A percentile compares a stretch with the other conserved stretches of the same genome.
These are phyloP conservation scores for Diploscapter pachys DNA, from an alignment of 1,140 invertebrate genomes.

Conservation along the genomic window DNA sequence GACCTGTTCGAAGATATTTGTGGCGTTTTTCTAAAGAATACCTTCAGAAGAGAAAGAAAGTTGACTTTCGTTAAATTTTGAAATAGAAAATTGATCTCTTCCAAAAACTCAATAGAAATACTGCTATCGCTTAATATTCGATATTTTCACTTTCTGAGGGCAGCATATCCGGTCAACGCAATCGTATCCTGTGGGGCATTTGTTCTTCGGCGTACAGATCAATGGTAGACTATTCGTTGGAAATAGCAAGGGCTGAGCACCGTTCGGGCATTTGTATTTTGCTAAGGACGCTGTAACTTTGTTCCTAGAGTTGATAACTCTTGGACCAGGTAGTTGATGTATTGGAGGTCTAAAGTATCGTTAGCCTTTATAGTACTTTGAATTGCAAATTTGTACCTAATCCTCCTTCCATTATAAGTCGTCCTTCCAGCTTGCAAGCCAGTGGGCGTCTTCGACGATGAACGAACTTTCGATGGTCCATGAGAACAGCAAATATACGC, in stretches of 20 bases:
- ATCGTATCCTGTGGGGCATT: constrained; percentile 40
- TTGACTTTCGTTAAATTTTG: too few relatives aligned
- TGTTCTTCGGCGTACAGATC: constrained; percentile 30
- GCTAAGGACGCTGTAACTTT: not conserved
- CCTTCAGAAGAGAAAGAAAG: too few relatives aligned
- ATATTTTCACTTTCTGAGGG: constrained; percentile 7
- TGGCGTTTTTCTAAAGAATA: too few relatives aligned
- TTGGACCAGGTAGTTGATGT: constrained; percentile 13
- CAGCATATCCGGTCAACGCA: constrained; percentile 43
- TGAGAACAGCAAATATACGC: constrained; percentile 46
- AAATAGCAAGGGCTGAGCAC: constrained; percentile 40
- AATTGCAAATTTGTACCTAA: too few relatives aligned
- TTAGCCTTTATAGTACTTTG: not conserved
- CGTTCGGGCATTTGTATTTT: constrained; percentile 42
- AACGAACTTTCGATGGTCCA: not conserved
- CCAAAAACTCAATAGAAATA: too few relatives aligned
- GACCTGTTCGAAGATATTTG: too few relatives aligned
- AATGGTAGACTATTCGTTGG: constrained; percentile 44
- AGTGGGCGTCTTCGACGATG: not conserved
- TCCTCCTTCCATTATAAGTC: too few relatives aligned
- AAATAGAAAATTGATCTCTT: too few relatives aligned
- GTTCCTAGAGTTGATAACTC: not conserved
- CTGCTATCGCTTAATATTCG: too few relatives aligned
- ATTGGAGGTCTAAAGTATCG: not conserved
- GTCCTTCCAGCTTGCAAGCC: not conserved